Percentiles rank a stretch among this genome's conserved stretches.
These are phyloP conservation scores for Elaphurus davidianus DNA, from an alignment of 2,113 vertebrate species.

Conservation along the genomic window DNA sequence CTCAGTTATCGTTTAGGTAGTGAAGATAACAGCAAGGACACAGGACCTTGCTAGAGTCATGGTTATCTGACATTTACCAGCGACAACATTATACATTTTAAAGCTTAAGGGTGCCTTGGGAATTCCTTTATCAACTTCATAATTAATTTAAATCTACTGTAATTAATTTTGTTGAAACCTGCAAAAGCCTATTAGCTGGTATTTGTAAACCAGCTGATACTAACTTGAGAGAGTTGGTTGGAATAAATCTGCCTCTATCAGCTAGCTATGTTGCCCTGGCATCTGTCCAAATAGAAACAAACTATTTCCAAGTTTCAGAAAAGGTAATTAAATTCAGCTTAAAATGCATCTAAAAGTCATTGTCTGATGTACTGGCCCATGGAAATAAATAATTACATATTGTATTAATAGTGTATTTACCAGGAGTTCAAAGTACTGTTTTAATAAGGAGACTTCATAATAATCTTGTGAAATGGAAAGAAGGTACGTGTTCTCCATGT, in stretches of 20 bases:
- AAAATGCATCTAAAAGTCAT: slow-evolving; percentile 59
- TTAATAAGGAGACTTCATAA: slow-evolving; percentile 22
- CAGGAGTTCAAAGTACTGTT: slow-evolving; percentile 17
- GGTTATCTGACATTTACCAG: not conserved
- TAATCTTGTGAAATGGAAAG: not conserved
- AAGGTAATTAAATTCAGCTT: slow-evolving; percentile 66
- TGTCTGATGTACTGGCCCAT: slow-evolving; percentile 63
- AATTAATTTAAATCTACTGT: slow-evolving; percentile 65
- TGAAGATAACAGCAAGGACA: not conserved
- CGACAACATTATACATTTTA: not conserved
- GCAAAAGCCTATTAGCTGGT: slow-evolving; percentile 59
- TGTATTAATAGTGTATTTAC: slow-evolving; percentile 45
- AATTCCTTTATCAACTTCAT: slow-evolving; percentile 59
- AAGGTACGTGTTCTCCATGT: not conserved
- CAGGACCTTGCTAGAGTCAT: not conserved
- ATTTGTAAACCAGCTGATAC: slow-evolving; percentile 49
- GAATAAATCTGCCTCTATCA: slow-evolving; percentile 54
- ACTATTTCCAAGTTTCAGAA: slow-evolving; percentile 55
- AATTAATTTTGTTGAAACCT: slow-evolving; percentile 70
- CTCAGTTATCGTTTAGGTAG: not conserved
- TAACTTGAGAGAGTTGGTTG: slow-evolving; percentile 27
- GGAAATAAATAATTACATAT: slow-evolving; percentile 68
- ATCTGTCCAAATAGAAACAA: slow-evolving; percentile 51
- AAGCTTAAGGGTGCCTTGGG: slow-evolving; percentile 6
- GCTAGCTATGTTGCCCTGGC: slow-evolving; percentile 43